Conservation (phyloP, 2,888 invertebrate species). For the Leucophenga montana region DNA sequence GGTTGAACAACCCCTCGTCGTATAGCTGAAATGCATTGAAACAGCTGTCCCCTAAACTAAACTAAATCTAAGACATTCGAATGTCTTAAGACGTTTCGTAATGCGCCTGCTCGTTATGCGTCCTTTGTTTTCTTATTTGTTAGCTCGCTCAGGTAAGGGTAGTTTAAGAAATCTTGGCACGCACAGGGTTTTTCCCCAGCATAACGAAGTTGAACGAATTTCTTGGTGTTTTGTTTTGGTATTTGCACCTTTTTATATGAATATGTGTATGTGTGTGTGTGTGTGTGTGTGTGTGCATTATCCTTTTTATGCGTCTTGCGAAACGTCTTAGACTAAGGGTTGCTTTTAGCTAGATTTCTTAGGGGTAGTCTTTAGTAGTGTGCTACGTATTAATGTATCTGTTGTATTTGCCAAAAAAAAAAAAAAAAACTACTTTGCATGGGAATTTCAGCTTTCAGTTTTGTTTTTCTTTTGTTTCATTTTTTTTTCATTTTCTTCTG, state of each 20-base stretch:
- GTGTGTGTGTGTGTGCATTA: background rate
- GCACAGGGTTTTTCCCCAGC: background rate
- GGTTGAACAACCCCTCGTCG: too few species aligned
- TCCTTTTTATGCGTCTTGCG: background rate
- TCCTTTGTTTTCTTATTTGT: background rate
- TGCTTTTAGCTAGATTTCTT: background rate
- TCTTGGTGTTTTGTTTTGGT: background rate
- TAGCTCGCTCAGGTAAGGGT: background rate
- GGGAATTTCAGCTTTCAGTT: background rate
- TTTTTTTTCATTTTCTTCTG: too few species aligned
- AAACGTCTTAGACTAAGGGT: constrained; percentile 6
- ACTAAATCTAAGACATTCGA: background rate
- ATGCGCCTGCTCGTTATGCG: background rate
- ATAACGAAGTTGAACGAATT: background rate
- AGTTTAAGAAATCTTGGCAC: constrained; percentile 1
- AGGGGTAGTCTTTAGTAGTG: background rate
- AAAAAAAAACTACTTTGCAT: constrained; percentile 13
- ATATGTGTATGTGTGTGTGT: background rate
- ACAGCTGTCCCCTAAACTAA: background rate
- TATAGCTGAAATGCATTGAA: background rate
- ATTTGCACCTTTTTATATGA: constrained; percentile 5
- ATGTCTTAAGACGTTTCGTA: constrained; percentile 2
- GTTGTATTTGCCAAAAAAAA: constrained; percentile 6
- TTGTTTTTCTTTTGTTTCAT: background rate
- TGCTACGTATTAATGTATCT: background rate